Conservation (phyloP, 2,888 invertebrate species). For the Malthinus seriepunctatus region DNA sequence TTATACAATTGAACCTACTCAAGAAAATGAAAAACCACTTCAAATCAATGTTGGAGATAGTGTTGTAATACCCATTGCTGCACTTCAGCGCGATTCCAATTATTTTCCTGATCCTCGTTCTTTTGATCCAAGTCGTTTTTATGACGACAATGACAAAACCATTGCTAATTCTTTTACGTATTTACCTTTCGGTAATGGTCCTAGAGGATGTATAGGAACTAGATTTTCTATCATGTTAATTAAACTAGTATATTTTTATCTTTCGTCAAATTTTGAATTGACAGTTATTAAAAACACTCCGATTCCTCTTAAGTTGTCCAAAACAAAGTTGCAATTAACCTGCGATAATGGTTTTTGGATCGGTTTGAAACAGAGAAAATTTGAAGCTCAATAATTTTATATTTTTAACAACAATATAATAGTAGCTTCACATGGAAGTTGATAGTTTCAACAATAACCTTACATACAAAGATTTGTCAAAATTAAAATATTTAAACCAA, state of each 20-base stretch:
- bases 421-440: constrained; percentile 62
- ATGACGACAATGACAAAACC: constrained; percentile 54
- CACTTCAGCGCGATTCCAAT: constrained; percentile 25
- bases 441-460: constrained; percentile 34
- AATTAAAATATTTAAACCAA: background rate
- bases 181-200: constrained; percentile 57
- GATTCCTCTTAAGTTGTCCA: constrained; percentile 37
- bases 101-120: constrained; percentile 25
- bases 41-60: constrained; percentile 15
- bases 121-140: constrained; percentile 50
- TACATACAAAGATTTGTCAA: background rate
- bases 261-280: constrained; percentile 35
- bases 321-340: constrained; percentile 27
- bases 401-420: background rate
- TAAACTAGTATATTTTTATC: constrained; percentile 34
- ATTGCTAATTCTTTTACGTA: constrained; percentile 57
- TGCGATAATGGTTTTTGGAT: constrained; percentile 40
- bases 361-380: constrained; percentile 30
- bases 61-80: constrained; percentile 25
- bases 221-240: constrained; percentile 40
- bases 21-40: constrained; percentile 16
- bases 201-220: constrained; percentile 47
- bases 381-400: no score
- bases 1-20: constrained; percentile 23
- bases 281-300: constrained; percentile 36